Evolutionary conservation across 1,140 invertebrate species (phyloP).

Genomic region (Drosophila takahashii): DNA sequence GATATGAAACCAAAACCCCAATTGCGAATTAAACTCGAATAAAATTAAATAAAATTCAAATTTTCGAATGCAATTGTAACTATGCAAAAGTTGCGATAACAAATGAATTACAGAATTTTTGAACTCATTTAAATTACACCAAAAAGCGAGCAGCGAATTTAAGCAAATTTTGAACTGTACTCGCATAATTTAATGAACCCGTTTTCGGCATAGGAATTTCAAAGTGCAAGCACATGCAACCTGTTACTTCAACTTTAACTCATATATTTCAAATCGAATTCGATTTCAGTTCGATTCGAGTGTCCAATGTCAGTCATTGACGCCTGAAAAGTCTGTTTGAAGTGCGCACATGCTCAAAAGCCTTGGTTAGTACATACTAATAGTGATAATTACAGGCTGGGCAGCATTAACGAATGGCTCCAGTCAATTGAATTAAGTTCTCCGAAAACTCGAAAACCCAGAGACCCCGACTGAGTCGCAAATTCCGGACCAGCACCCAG

Average conservation of each 20-base stretch:
- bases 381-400: conserved; percentile 46
- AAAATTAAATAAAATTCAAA: conserved; percentile 69
- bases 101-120: conserved; percentile 39
- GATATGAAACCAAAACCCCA: conserved; percentile 31
- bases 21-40: conserved; percentile 54
- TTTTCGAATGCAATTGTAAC: conserved; percentile 28
- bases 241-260: conserved; percentile 8
- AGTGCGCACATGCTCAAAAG: not conserved
- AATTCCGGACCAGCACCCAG: not conserved
- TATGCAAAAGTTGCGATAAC: conserved; percentile 40
- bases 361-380: conserved; percentile 17
- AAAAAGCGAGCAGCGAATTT: conserved; percentile 15
- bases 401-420: conserved; percentile 14
- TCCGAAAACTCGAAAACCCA: not conserved
- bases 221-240: conserved; percentile 7
- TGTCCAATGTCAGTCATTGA: conserved; percentile 1
- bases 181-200: conserved; percentile 8
- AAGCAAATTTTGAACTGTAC: conserved; percentile 11
- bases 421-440: conserved; percentile 50
- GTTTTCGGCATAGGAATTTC: conserved; percentile 10
- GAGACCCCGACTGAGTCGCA: not conserved
- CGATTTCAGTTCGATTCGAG: not conserved
- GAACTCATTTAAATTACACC: conserved; percentile 13
- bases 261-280: not conserved
- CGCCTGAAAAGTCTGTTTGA: not conserved